Evolutionary conservation across 2,888 invertebrate species (phyloP), one percentile per base, ranked within the genome.

Genomic region (Limnephilus rhombicus): DNA sequence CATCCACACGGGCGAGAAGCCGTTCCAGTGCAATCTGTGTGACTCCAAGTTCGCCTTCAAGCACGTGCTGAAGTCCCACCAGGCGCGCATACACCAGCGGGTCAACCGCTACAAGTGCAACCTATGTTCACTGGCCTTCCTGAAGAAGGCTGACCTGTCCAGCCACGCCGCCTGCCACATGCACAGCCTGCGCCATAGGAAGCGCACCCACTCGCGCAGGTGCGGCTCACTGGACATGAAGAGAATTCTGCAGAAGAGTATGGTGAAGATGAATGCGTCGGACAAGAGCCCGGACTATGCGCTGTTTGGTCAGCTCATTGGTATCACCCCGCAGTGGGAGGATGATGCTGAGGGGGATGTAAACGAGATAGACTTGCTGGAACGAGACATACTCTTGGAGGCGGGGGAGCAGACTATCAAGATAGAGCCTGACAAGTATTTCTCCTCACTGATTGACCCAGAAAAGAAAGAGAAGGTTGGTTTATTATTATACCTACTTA

Each of bases 1-100:
- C 93, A 95, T 96, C 49, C 96, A 96, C 93, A 94, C 94, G 49
- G 94, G 96, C 0, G 95, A 95, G 91, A 93, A 94, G 45, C 94
- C 94, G 7, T 94, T 94, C 89, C 94, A 94, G 0, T 96, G 96
- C 93, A 92, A 90, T 0, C 94, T 94, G 90, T 96, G 96, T 93
- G 91, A 94, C 0, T 95, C 95, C 82, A 94, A 95, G 0, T 96
- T 95, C 92, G 93, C 94, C 0, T 94, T 94, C 2, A 82, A 94
- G 0, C 94, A 94, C 2, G 95, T 95, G 2, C 93, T 96, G 24
- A 94, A 94, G 18, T 83, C 94, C 0, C 96, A 96, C 85, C 90
- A 94, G 1, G 94, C 94, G 0, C 95, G 95, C 93, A 93, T 93
- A 0, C 96, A 96, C 93, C 94, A 93, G 2, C 92, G 94, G 3